Percentiles rank a stretch among this genome's conserved stretches.
These are phyloP conservation scores for Cryptomyrus ogoouensis DNA, from an alignment of 2,113 vertebrate genomes.

Conservation along the genomic window DNA sequence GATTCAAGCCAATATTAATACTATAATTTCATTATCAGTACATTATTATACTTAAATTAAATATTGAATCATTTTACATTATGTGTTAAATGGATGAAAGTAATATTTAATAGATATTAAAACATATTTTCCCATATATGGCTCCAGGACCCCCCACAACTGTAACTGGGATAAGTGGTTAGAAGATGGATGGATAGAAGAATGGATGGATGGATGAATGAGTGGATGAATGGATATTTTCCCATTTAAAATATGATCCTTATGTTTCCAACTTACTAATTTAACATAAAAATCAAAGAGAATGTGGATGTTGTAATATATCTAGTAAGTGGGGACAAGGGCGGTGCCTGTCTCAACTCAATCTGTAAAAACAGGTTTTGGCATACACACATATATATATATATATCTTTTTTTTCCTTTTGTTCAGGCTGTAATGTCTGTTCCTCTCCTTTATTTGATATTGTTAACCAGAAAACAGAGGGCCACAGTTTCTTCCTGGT, in stretches of 20 bases:
- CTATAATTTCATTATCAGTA: background rate
- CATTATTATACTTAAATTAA: background rate
- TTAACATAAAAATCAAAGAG: background rate
- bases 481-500: conserved; percentile 48
- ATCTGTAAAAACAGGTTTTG: conserved; percentile 44
- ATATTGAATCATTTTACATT: background rate
- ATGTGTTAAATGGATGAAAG: background rate
- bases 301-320: background rate
- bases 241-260: background rate
- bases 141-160: background rate
- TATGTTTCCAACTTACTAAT: conserved; percentile 11
- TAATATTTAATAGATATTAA: background rate
- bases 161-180: background rate
- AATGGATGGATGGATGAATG: background rate
- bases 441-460: conserved; percentile 34
- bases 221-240: background rate
- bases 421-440: conserved; percentile 37
- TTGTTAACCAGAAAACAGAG: conserved; percentile 46
- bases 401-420: conserved; percentile 35
- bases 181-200: background rate
- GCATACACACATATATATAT: conserved; percentile 7
- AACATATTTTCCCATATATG: background rate
- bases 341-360: conserved; percentile 42
- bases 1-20: background rate
- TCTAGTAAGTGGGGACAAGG: conserved; percentile 27